Evolutionary conservation across 2,797 vertebrate genomes (phyloP), one percentile per base, ranked within the genome.

Genomic region (Rhinella marina): DNA sequence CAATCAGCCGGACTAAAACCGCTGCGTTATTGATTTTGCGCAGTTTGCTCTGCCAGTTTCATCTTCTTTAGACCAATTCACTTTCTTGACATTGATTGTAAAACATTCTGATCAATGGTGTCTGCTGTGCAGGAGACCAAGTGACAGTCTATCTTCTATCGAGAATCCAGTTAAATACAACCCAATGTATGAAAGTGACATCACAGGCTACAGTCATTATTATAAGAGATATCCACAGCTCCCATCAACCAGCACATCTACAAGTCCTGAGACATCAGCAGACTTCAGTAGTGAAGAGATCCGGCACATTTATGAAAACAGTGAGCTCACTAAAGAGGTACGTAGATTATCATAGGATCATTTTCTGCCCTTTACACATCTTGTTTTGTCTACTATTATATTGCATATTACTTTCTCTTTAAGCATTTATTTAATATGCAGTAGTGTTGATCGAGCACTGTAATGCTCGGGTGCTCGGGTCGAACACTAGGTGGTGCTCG

Each of bases 251-350:
- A 97, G 96, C 92, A 77, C 75, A 54, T 97, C 96, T 10, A 94
- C 95, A 91, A 96, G 96, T 7, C 94, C 94, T 2, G 97, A 98
- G 90, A 94, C 95, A 90, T 97, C 97, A 90, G 96, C 96, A 5
- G 97, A 97, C 90, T 97, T 98, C 94, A 98, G 97, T 94, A 98
- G 96, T 82, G 98, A 99, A 90, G 98, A 99, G 94, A 97, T 99
- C 90, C 95, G 94, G 76, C 97, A 98, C 91, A 97, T 98, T 92
- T 98, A 98, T 90, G 96, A 99, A 92, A 97, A 96, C 93, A 98
- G 94, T 76, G 96, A 96, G 91, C 97, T 99, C 92, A 98, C 97
- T 88, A 97, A 96, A 91, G 97, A 98, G 96, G 98, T 98, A 68
- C 8, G 54, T 62, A 68, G n/a, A 17, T 23, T 29, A 19, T 9